Evolutionary conservation across 92 coral and sea anemone genomes (phyloP).

Genomic region (Palythoa caribaeorum): DNA sequence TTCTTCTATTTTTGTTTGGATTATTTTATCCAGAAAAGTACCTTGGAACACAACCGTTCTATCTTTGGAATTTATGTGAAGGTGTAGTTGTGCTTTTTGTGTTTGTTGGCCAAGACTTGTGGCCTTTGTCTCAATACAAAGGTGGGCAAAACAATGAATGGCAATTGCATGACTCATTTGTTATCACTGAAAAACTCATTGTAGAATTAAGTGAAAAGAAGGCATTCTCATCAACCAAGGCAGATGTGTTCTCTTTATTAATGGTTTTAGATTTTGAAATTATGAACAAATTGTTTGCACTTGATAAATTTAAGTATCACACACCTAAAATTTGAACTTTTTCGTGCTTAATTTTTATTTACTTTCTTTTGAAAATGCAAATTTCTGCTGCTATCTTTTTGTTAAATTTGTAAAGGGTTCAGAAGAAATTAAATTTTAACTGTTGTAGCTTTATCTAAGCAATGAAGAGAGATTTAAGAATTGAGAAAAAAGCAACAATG

Average conservation of each 20-base stretch:
- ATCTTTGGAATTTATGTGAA: background rate
- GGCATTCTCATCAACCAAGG: background rate
- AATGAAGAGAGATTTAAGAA: background rate
- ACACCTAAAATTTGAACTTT: background rate
- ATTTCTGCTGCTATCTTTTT: conserved; percentile 1
- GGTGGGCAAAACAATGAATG: background rate
- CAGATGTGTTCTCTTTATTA: conserved; percentile 20
- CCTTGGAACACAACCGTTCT: background rate
- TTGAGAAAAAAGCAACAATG: background rate
- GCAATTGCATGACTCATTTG: conserved; percentile 10
- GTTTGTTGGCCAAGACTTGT: background rate
- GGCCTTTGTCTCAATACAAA: conserved; percentile 22
- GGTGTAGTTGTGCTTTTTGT: conserved; percentile 28
- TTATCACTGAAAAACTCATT: background rate
- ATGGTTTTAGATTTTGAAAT: background rate
- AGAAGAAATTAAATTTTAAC: background rate
- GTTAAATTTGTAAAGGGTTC: background rate
- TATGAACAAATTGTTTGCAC: background rate
- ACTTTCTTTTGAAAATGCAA: conserved; percentile 6
- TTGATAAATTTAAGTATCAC: background rate
- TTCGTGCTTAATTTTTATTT: background rate
- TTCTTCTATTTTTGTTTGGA: background rate
- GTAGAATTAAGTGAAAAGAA: background rate
- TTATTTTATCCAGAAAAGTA: background rate
- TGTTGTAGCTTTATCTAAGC: background rate